Base-by-base conservation (phyloP, 2,888 invertebrate species). In the Mimas tiliae region DNA sequence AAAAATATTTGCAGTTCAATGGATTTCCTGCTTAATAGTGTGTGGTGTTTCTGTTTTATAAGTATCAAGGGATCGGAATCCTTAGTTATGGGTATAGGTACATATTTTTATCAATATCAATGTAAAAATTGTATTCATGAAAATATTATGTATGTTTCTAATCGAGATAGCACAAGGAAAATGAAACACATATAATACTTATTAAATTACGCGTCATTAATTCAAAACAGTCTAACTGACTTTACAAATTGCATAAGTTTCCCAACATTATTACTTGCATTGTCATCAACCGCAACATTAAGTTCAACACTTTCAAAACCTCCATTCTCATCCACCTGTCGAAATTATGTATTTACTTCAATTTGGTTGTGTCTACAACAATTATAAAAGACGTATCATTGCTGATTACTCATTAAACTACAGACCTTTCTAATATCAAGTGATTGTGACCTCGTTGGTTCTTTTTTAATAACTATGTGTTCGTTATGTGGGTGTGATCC, bases 271-370 rank as follows among this genome's bases (percentile, higher is more conserved):
- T 64, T 55, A 27, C 12, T 33, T 7, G 33, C 16, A 11, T 33
- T 27, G 53, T 6, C 45, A 12, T 38, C 19, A 33, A 64, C 64
- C 53, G 16, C 64, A 64, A 55, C 53, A 55, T 64, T 64, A 64
- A 47, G 33, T 11, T 50, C 63, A 53, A 53, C n/a, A 42, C 64
- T 55, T 53, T 53, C 53, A 55, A 55, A 64, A 64, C 19, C 21
- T 38, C 21, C 50, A 50, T 48, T 48, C 42, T 64, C 42, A 45
- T 53, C 51, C 21, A 38, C 51, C 45, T n/a, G 51, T 64, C 21
- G 42, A 42, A 21, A 48, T 48, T 16, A 16, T 62, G 53, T 16
- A 27, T 16, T 53, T 33, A 53, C 42, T 64, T 53, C 16, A 64
- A 55, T 53, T 33, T 55, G 33, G 19, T 42, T 47, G n/a, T 16